Percentiles rank a stretch among this genome's conserved stretches.
phyloP scores from a whole-genome alignment of 2,797 vertebrate species.

The Gambusia yucatana region DNA sequence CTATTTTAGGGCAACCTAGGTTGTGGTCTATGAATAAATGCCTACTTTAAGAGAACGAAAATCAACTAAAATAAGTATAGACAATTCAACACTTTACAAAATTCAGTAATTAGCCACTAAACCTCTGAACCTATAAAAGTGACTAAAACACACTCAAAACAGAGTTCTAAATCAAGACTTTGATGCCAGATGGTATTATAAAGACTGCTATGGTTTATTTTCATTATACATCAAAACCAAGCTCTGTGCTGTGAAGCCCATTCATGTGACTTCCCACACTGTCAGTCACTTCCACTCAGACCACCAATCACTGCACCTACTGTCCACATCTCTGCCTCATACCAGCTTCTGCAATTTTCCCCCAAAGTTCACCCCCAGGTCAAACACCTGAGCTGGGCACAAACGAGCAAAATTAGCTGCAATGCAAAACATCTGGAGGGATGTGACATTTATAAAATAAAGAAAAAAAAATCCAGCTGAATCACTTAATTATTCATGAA shows the following conservation, averaged over 20 bases:
- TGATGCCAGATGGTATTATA: constrained; percentile 1
- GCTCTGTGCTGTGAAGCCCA: constrained; percentile 35
- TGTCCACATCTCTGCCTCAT: constrained; percentile 56
- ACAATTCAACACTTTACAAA: not conserved
- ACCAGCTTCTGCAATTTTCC: constrained; percentile 61
- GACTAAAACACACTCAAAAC: not conserved
- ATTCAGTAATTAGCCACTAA: not conserved
- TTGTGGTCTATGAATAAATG: not conserved
- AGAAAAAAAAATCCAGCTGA: constrained; percentile 60
- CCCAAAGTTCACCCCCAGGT: constrained; percentile 71
- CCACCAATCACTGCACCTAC: constrained; percentile 39
- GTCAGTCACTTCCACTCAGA: constrained; percentile 35
- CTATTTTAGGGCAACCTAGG: not conserved
- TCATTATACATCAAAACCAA: constrained; percentile 28
- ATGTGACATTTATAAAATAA: constrained; percentile 70
- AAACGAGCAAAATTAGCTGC: constrained; percentile 15
- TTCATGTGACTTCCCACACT: constrained; percentile 51
- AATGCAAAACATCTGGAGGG: constrained; percentile 55
- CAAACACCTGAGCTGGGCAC: constrained; percentile 57
- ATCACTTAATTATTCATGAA: constrained; percentile 61
- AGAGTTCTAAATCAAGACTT: constrained; percentile 10
- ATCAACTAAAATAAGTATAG: not conserved
- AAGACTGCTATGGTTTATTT: constrained; percentile 22
- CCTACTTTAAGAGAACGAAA: not conserved
- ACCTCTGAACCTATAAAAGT: not conserved